phyloP scores from a whole-genome alignment of 1,140 invertebrate genomes.

The Cecropterus lyciades region DNA sequence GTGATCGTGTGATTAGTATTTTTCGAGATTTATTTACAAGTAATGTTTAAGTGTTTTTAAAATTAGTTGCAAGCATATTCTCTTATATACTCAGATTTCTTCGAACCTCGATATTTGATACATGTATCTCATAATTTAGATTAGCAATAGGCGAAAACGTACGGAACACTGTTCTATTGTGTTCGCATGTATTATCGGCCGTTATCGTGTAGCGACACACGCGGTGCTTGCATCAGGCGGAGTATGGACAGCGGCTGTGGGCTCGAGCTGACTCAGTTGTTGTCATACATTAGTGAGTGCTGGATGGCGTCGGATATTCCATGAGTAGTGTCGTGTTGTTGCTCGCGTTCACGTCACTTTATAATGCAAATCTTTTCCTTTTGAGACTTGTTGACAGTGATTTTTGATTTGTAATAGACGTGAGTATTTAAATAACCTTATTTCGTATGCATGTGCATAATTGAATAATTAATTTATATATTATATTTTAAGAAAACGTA shows the following conservation, averaged over 20 bases:
- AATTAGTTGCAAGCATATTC: no score
- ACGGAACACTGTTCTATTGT: not conserved
- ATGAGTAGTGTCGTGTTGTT: conserved; percentile 16
- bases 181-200: not conserved
- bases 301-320: conserved; percentile 13
- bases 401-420: conserved; percentile 4
- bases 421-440: not conserved
- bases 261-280: conserved; percentile 25
- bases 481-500: no score
- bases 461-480: not conserved
- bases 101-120: no score
- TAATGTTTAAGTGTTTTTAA: no score
- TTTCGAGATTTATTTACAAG: no score
- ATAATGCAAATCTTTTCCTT: conserved; percentile 3
- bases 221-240: conserved; percentile 9
- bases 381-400: conserved; percentile 11
- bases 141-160: no score
- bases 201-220: conserved; percentile 8
- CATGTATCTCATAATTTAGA: no score
- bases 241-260: no score
- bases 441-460: not conserved
- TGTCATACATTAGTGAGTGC: conserved; percentile 12
- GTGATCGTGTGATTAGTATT: no score
- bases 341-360: conserved; percentile 11
- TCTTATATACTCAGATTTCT: no score